Evolutionary conservation across 1,140 invertebrate species (phyloP).

Genomic region (Lordiphosa clarofinis): DNA sequence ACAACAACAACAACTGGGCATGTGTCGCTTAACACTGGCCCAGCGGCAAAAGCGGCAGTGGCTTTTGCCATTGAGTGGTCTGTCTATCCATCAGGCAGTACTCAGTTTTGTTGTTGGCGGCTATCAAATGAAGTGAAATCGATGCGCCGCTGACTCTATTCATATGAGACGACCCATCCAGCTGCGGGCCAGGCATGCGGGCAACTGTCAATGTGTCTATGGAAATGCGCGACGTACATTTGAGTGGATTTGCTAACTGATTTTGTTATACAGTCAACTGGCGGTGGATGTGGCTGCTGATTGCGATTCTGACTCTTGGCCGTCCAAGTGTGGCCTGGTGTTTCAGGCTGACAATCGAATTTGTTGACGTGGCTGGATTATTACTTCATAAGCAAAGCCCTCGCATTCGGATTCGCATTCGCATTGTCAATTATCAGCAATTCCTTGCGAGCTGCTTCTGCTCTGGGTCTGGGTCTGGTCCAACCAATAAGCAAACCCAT

Average conservation of each 20-base stretch:
- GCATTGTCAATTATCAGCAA: constrained; percentile 71
- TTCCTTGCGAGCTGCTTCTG: constrained; percentile 51
- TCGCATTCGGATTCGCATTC: constrained; percentile 48
- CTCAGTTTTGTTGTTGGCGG: constrained; percentile 46
- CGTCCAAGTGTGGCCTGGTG: constrained; percentile 29
- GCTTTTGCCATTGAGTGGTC: constrained; percentile 65
- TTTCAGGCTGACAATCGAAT: constrained; percentile 72
- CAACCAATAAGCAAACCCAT: constrained; percentile 54
- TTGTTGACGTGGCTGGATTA: constrained; percentile 77
- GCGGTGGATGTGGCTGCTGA: constrained; percentile 43
- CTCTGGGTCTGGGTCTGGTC: constrained; percentile 16
- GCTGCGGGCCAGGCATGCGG: constrained; percentile 49
- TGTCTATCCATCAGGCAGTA: constrained; percentile 26
- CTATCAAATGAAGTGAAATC: constrained; percentile 76
- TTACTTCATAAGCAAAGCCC: constrained; percentile 72
- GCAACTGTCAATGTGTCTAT: constrained; percentile 76
- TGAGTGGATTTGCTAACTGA: constrained; percentile 77
- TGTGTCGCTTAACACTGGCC: constrained; percentile 44
- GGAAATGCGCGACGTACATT: constrained; percentile 71
- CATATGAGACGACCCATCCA: constrained; percentile 48
- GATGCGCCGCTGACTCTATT: constrained; percentile 73
- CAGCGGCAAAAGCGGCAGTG: constrained; percentile 49
- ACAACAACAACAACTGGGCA: constrained; percentile 15
- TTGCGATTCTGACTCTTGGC: constrained; percentile 37
- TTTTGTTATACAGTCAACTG: constrained; percentile 59